Percentiles rank a stretch among this genome's conserved stretches.
Evolutionary conservation across 2,888 invertebrate species (phyloP).

Genomic region (Chrysolina americana): DNA sequence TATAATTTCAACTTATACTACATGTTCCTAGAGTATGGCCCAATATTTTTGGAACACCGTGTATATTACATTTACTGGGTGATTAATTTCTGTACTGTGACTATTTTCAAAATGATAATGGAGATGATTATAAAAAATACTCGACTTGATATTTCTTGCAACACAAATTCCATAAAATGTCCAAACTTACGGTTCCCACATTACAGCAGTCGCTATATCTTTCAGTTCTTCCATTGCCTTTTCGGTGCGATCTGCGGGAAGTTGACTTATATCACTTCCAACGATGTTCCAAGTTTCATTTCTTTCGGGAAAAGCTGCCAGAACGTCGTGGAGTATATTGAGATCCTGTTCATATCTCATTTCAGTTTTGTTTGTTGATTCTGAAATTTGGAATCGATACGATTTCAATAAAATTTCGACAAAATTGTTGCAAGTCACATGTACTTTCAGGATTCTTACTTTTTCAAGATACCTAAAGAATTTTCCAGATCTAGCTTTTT

Average conservation of each 20-base stretch:
- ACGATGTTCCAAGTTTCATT: conserved; percentile 74
- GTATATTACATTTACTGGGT: no score
- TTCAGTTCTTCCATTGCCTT: conserved; percentile 74
- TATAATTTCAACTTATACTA: no score
- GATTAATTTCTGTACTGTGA: no score
- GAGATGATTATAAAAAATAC: no score
- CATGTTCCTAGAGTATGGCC: no score
- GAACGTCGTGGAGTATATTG: conserved; percentile 76
- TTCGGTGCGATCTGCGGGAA: conserved; percentile 72
- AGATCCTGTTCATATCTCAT: conserved; percentile 76
- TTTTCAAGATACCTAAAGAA: no score
- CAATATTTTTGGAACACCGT: no score
- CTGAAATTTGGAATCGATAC: conserved; percentile 60
- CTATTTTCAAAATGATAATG: no score
- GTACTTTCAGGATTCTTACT: no score
- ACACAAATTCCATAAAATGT: not conserved
- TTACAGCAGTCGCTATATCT: conserved; percentile 76
- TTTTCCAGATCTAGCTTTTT: no score
- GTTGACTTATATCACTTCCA: conserved; percentile 75
- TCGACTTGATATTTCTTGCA: not conserved
- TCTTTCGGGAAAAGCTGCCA: conserved; percentile 76
- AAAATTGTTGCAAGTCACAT: no score
- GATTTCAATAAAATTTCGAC: not conserved
- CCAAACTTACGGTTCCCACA: conserved; percentile 81
- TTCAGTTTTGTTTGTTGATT: conserved; percentile 72